A percentile compares a stretch with the other conserved stretches of the same genome.
Evolutionary conservation across 2,797 vertebrate genomes (phyloP).

Genomic region (Ctenosaura bakeri): DNA sequence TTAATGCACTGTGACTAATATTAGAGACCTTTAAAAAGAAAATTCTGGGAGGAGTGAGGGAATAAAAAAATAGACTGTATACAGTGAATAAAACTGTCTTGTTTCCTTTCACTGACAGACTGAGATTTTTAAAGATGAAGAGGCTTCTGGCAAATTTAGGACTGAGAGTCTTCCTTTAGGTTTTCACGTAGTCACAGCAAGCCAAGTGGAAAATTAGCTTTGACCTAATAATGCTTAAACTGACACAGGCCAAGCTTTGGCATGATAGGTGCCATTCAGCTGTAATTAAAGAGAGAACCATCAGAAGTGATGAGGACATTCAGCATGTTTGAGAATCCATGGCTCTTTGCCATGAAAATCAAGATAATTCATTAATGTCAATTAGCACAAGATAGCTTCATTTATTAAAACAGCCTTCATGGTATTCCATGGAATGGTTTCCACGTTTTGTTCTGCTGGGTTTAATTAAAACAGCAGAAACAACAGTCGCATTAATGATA

Average conservation of each 20-base stretch:
- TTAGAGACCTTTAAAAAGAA: slow-evolving; percentile 48
- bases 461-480: too few relatives aligned
- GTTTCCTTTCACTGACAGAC: slow-evolving; percentile 31
- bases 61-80: neutral
- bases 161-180: slow-evolving; percentile 30
- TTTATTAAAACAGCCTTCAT: slow-evolving; percentile 1
- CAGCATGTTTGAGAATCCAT: slow-evolving; percentile 40
- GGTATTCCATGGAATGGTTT: slow-evolving; percentile 13
- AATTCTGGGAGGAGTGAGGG: neutral
- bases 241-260: slow-evolving; percentile 26
- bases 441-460: neutral
- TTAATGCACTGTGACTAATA: slow-evolving; percentile 38
- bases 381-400: slow-evolving; percentile 28
- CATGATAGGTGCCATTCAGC: slow-evolving; percentile 30
- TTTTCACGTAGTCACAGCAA: slow-evolving; percentile 39
- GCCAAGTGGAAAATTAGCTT: slow-evolving; percentile 59
- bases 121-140: slow-evolving; percentile 44
- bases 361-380: slow-evolving; percentile 37
- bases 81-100: slow-evolving; percentile 19
- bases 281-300: slow-evolving; percentile 55
- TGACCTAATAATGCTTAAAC: slow-evolving; percentile 27
- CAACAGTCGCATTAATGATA: slow-evolving; percentile 17
- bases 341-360: neutral
- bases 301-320: slow-evolving; percentile 40
- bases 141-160: slow-evolving; percentile 56